Percentiles rank a stretch among this genome's conserved stretches.
Conservation (phyloP, 2,113 vertebrate genomes). For the Cnemophilus loriae region DNA sequence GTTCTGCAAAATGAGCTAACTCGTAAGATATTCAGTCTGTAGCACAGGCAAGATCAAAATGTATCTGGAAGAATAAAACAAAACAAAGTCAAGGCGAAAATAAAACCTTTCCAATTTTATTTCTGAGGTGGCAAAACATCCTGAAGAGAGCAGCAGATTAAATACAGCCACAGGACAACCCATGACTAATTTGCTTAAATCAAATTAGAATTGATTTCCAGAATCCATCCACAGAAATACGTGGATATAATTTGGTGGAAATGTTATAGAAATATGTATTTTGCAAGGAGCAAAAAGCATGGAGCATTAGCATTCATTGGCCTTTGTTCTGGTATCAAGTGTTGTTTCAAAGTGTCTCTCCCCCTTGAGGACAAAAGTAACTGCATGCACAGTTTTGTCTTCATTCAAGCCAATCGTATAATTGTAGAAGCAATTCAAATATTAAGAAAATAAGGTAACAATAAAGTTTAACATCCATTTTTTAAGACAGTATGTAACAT, state of each 20-base stretch:
- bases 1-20: background rate
- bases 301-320: background rate
- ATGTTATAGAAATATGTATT: background rate
- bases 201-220: conserved; percentile 29
- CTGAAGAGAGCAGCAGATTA: background rate
- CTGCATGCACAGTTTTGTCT: background rate
- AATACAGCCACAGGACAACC: background rate
- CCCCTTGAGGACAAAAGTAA: background rate
- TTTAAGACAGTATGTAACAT: background rate
- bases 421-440: background rate
- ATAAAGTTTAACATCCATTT: background rate
- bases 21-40: background rate
- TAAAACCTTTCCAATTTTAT: background rate
- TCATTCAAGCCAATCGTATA: background rate
- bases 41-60: background rate
- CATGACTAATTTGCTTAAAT: conserved; percentile 16
- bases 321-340: background rate
- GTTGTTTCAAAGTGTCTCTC: background rate
- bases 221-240: background rate
- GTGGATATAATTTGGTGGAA: background rate
- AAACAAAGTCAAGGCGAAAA: background rate
- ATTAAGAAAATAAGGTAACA: background rate
- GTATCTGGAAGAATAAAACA: background rate
- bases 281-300: background rate
- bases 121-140: background rate